phyloP scores from a whole-genome alignment of 1,140 invertebrate species.

The Magallana gigas region DNA sequence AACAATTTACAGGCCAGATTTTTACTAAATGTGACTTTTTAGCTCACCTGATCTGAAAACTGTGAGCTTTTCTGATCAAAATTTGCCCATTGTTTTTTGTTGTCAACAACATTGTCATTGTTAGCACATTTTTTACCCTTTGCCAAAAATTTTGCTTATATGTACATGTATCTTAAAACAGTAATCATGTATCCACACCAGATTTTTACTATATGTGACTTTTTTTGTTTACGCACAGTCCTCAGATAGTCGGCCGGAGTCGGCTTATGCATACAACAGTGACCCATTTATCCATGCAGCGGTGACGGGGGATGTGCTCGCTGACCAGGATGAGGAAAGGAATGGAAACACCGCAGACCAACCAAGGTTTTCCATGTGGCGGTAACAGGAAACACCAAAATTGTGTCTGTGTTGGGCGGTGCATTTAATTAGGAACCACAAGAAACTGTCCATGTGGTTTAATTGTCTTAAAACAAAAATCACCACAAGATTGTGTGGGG shows the following conservation, averaged over 20 bases:
- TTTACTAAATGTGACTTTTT: no score
- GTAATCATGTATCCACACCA: no score
- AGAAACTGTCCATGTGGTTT: no score
- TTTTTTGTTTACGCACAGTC: slow-evolving; percentile 56
- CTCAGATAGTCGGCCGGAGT: slow-evolving; percentile 62
- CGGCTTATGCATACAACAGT: slow-evolving; percentile 62
- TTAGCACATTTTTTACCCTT: neutral
- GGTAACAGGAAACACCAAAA: slow-evolving; percentile 50
- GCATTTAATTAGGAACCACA: no score
- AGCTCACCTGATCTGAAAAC: no score
- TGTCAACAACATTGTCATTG: neutral
- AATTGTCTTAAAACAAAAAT: no score
- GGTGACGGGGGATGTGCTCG: slow-evolving; percentile 73
- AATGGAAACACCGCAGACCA: slow-evolving; percentile 40
- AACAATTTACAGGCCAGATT: no score
- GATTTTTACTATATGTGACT: neutral
- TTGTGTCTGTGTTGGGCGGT: no score
- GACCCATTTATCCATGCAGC: slow-evolving; percentile 72
- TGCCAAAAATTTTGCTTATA: no score
- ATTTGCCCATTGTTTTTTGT: no score
- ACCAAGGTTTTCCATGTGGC: slow-evolving; percentile 72
- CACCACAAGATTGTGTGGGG: neutral
- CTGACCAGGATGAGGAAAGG: slow-evolving; percentile 62
- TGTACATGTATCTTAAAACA: no score
- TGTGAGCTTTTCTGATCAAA: no score